phyloP scores from a whole-genome alignment of 1,140 invertebrate species.

The Nasonia vitripennis region DNA sequence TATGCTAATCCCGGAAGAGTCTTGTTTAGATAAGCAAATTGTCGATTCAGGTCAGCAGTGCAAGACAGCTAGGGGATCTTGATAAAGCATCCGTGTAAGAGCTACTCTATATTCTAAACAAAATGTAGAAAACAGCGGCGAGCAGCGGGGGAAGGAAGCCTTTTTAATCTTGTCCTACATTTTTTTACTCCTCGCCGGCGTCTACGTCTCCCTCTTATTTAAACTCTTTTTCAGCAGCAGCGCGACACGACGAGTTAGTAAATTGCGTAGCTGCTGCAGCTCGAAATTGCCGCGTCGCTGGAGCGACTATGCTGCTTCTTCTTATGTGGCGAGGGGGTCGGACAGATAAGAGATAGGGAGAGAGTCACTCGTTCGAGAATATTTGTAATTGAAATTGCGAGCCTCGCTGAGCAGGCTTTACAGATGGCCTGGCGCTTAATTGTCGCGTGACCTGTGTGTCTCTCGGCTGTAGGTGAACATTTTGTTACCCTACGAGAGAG shows the following conservation, averaged over 20 bases:
- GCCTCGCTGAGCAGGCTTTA: not conserved
- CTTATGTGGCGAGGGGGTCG: not conserved
- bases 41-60: no score
- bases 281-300: conserved; percentile 42
- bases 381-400: conserved; percentile 46
- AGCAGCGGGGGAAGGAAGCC: no score
- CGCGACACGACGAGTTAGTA: conserved; percentile 4
- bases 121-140: not conserved
- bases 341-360: conserved; percentile 22
- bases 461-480: no score
- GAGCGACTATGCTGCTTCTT: not conserved
- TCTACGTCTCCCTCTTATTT: conserved; percentile 20
- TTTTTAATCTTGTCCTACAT: no score
- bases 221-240: not conserved
- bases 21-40: no score
- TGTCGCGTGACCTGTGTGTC: not conserved
- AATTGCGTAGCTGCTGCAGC: conserved; percentile 47
- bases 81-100: not conserved
- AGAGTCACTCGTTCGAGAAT: conserved; percentile 35
- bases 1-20: no score
- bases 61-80: not conserved
- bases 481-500: no score
- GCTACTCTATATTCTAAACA: conserved; percentile 19
- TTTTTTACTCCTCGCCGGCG: no score
- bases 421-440: conserved; percentile 17